Conservation (phyloP, 2,888 invertebrate genomes). For the Pimpla rufipes region DNA sequence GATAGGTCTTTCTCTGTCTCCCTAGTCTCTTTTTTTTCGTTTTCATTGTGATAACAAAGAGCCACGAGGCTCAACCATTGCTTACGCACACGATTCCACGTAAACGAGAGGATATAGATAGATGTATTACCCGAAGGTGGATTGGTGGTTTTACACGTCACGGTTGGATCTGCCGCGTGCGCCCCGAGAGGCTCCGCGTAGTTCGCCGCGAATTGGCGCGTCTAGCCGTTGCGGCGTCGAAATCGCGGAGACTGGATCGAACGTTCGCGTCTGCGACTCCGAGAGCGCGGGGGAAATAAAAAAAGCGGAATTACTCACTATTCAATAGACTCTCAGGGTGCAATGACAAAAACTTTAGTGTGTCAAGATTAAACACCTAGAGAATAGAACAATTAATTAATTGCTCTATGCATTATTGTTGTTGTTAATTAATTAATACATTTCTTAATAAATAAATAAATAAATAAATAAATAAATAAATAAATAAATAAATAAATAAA, state of each 20-base stretch:
- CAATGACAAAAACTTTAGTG: too few species aligned
- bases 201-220: background rate
- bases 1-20: conserved; percentile 33
- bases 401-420: too few species aligned
- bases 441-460: too few species aligned
- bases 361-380: too few species aligned
- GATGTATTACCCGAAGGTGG: background rate
- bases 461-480: too few species aligned
- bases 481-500: too few species aligned
- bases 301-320: too few species aligned
- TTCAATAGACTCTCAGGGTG: too few species aligned
- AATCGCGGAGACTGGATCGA: conserved; percentile 39
- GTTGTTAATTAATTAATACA: too few species aligned
- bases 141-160: conserved; percentile 3
- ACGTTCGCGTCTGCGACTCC: conserved; percentile 27
- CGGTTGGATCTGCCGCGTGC: background rate
- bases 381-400: too few species aligned
- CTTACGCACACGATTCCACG: conserved; percentile 40
- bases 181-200: background rate
- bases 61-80: conserved; percentile 13
- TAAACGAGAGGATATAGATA: conserved; percentile 11
- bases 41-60: conserved; percentile 41
- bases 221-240: conserved; percentile 28
- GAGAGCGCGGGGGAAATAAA: background rate
- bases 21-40: conserved; percentile 3